phyloP scores from a whole-genome alignment of 1,140 invertebrate genomes.

The Luehdorfia chinensis region DNA sequence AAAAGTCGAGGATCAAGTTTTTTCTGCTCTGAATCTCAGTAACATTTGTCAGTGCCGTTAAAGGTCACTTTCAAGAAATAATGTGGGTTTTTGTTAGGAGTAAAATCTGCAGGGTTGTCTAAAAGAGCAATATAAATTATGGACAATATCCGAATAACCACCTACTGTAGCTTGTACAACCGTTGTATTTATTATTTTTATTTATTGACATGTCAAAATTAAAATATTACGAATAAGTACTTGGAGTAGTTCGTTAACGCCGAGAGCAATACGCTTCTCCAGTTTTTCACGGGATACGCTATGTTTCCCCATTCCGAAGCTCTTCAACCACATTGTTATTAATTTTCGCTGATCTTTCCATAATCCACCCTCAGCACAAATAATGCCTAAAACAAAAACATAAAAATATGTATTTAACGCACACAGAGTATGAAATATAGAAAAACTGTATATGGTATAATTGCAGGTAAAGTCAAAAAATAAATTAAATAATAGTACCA shows the following conservation, averaged over 20 bases:
- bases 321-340: constrained; percentile 83
- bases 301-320: constrained; percentile 85
- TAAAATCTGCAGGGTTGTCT: constrained; percentile 12
- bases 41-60: constrained; percentile 48
- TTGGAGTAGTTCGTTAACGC: constrained; percentile 79
- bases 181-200: no score
- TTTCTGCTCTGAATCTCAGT: constrained; percentile 28
- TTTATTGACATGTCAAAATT: no score
- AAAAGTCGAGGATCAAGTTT: constrained; percentile 35
- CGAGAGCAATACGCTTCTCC: constrained; percentile 81
- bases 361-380: constrained; percentile 87
- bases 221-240: constrained; percentile 65
- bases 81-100: constrained; percentile 28
- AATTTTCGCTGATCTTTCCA: constrained; percentile 92
- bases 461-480: no score
- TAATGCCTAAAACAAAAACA: constrained; percentile 80
- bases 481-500: no score
- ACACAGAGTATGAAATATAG: no score
- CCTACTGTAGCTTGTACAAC: no score
- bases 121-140: background rate
- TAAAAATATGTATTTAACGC: no score
- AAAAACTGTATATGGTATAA: no score
- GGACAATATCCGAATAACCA: no score
- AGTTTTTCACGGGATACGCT: constrained; percentile 79
- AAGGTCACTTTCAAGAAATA: constrained; percentile 54